These are phyloP conservation scores for Microcaecilia unicolor DNA, from an alignment of 2,797 vertebrate species.

Conservation along the genomic window DNA sequence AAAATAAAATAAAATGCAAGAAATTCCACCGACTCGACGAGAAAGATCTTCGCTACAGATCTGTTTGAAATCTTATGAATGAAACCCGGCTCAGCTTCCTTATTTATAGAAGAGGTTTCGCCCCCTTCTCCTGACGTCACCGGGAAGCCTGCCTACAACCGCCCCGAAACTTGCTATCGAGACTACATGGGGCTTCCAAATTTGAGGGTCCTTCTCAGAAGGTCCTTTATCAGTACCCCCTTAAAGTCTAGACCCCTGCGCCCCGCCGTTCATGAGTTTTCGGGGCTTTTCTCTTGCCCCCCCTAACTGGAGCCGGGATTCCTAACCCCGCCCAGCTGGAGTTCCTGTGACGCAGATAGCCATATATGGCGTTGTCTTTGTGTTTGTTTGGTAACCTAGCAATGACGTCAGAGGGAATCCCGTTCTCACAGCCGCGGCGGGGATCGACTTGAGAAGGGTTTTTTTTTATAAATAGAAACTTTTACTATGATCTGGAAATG, in stretches of 20 bases:
- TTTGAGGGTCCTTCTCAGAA: neutral
- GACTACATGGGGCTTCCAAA: neutral
- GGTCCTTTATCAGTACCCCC: neutral
- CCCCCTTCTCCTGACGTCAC: conserved; percentile 40
- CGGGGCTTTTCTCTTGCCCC: too few species aligned
- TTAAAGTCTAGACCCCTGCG: neutral
- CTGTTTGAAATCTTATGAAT: conserved; percentile 80
- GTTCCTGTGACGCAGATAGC: conserved; percentile 97
- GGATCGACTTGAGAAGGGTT: neutral
- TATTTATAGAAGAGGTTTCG: conserved; percentile 42
- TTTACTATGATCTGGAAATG: conserved; percentile 36
- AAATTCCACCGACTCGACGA: conserved; percentile 17
- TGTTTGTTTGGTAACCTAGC: conserved; percentile 98
- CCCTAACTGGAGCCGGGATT: conserved; percentile 38
- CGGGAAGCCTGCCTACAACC: neutral
- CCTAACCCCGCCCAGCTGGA: conserved; percentile 62
- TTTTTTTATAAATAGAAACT: conserved; percentile 18
- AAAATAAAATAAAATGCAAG: too few species aligned
- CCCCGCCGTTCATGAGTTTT: conserved; percentile 19
- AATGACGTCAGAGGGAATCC: conserved; percentile 96
- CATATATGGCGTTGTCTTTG: conserved; percentile 80
- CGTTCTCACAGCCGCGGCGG: conserved; percentile 37
- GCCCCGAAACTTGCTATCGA: neutral
- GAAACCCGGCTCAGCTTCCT: conserved; percentile 46
- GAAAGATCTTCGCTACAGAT: conserved; percentile 27